Evolutionary conservation across 2,113 vertebrate species (phyloP), one percentile per base, ranked within the genome.

Genomic region (Alexandromys fortis): DNA sequence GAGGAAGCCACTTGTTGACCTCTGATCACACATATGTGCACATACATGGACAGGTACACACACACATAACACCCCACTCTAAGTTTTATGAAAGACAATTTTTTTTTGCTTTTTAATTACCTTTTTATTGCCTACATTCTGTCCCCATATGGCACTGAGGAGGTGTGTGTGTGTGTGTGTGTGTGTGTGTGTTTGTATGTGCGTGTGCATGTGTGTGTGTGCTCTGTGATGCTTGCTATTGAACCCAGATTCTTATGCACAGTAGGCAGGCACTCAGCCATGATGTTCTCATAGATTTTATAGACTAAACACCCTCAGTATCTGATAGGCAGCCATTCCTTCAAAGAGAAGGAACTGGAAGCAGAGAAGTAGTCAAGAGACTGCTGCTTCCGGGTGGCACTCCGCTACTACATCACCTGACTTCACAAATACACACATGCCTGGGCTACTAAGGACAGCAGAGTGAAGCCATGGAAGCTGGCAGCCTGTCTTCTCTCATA

Each of bases 401-500:
- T 52, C 90, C 35, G 7, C 35, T 38, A 22, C 63, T 38, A 30
- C 24, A 83, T 49, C 28, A 8, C n/a, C 22, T 26, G 26, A 38
- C 22, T 76, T 9, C 68, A 49, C 12, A 33, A 38, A 33, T 1
- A 26, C 67, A 22, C 0, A 2, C 13, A 28, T 5, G 7, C 17
- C 68, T 8, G 17, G 26, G 87, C 73, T 89, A 75, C 85, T 35
- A 2, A 28, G 58, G 75, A 73, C 13, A 92, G 42, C 21, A 24
- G 10, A 49, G 38, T 0, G 72, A 0, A 4, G 0, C 45, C 1
- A 33, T 35, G 35, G 33, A 10, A 28, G 13, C n/a, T 1, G 4
- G 73, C 9, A 24, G 61, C 14, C 58, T 33, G 3, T 72, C n/a
- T 35, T 47, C 45, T 65, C 30, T 22, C 10, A 2, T 38, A 45